These are phyloP conservation scores for Epizoanthus stellaris DNA, from an alignment of 92 coral and sea anemone genomes.

Conservation along the genomic window DNA sequence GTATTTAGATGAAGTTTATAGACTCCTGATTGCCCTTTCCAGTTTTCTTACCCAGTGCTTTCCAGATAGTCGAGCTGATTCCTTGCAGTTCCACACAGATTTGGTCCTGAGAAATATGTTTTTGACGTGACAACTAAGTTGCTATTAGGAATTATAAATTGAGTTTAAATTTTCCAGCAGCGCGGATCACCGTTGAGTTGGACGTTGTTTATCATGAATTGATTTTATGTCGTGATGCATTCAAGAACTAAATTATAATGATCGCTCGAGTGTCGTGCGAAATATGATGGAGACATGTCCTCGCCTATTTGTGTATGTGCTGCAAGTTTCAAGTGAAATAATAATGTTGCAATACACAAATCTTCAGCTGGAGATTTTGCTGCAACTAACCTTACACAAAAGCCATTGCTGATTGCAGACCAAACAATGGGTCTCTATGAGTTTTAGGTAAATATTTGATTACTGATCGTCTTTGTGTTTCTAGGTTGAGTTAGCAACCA, in stretches of 20 bases:
- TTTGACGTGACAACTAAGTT: background rate
- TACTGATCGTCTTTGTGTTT: background rate
- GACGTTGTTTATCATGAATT: background rate
- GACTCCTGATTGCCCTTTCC: constrained; percentile 13
- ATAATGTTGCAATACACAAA: background rate
- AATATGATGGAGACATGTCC: background rate
- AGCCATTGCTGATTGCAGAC: too few relatives aligned
- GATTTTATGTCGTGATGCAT: background rate
- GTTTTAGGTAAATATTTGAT: constrained; percentile 5
- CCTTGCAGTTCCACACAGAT: too few relatives aligned
- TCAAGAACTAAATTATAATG: background rate
- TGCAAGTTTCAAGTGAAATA: background rate
- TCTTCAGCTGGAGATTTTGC: background rate
- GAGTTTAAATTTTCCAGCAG: background rate
- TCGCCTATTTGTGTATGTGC: background rate
- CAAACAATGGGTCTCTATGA: background rate
- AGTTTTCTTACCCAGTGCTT: background rate
- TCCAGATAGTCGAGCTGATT: background rate
- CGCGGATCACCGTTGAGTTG: background rate
- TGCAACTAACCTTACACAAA: background rate
- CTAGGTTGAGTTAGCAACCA: background rate
- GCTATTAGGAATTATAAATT: background rate
- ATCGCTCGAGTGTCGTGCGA: background rate
- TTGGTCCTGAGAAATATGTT: background rate
- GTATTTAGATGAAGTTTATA: background rate